Evolutionary conservation across 1,140 invertebrate genomes (phyloP), one percentile per base, ranked within the genome.

Genomic region (Rhagoletis pomonella): DNA sequence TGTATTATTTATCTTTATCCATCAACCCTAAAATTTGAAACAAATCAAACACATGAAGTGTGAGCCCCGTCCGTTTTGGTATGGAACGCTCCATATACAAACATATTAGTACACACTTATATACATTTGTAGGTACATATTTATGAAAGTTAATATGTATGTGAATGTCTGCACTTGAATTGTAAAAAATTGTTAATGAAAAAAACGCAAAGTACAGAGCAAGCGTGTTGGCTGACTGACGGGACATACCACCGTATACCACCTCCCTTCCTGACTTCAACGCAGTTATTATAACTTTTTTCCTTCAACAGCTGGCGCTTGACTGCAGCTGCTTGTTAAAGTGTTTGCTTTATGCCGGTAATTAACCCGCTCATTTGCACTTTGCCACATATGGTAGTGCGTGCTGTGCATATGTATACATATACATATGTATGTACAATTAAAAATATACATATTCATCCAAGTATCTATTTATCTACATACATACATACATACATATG

Each of bases 331-430:
- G 29, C 29, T 29, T 29, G 67, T 73, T 73, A 73, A 73, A 73
- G 42, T 73, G 67, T 73, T 73, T 73, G 67, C 67, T 73, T 73
- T 73, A 73, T 73, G 67, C 42, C 14, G 67, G 67, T 73, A 73
- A 73, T 73, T 73, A 73, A 73, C 67, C 67, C 67, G 42, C 67
- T 73, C 67, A 73, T 42, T 73, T 73, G 39, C 42, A 73, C 67
- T 44, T 55, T 55, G 50, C 67, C 39, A 73, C 67, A 42, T 19
- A 3, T 9, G 29, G 5, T 29, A 9, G 29, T 29, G 29, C 6
- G 39, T 4, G 29, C 29, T 29, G 29, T 29, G 10, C 50, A 55
- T 1, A 55, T 0, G 10, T 55, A 7, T 55, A 69, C 29, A 12
- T 14, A 69, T 39, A 69, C 42, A 5, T 12, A 44, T 29, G 9